phyloP scores from a whole-genome alignment of 1,140 invertebrate species.

The Doryteuthis pealeii region DNA sequence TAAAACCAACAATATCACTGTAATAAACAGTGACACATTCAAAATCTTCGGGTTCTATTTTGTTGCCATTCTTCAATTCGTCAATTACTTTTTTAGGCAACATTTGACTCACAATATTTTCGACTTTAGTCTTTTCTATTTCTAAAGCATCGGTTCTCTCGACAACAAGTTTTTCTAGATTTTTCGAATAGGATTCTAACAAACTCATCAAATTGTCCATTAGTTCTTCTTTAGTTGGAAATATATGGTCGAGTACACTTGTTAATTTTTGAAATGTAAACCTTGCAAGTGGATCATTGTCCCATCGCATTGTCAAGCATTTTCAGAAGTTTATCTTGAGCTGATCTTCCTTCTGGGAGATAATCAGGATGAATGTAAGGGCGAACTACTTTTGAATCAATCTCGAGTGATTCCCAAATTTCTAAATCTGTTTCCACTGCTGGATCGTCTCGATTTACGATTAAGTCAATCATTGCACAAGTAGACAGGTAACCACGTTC shows the following conservation, averaged over 20 bases:
- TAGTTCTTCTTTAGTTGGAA: constrained; percentile 34
- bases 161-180: constrained; percentile 83
- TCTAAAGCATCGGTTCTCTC: constrained; percentile 85
- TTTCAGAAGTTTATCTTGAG: constrained; percentile 24
- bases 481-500: constrained; percentile 23
- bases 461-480: constrained; percentile 23
- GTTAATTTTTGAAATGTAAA: constrained; percentile 24
- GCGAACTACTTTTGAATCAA: background rate
- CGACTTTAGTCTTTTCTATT: constrained; percentile 87
- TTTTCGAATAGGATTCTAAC: constrained; percentile 91
- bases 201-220: constrained; percentile 39
- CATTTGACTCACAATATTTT: constrained; percentile 85
- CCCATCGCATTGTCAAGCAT: constrained; percentile 23
- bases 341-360: constrained; percentile 23
- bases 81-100: constrained; percentile 72
- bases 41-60: constrained; percentile 85
- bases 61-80: constrained; percentile 79
- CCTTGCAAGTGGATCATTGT: constrained; percentile 19
- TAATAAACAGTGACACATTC: constrained; percentile 83
- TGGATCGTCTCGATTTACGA: constrained; percentile 27
- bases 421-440: background rate
- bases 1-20: constrained; percentile 94
- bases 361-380: background rate
- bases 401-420: background rate
- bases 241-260: constrained; percentile 28